These are phyloP conservation scores for Perognathus longimembris DNA, from an alignment of 2,113 vertebrate genomes.

Conservation along the genomic window DNA sequence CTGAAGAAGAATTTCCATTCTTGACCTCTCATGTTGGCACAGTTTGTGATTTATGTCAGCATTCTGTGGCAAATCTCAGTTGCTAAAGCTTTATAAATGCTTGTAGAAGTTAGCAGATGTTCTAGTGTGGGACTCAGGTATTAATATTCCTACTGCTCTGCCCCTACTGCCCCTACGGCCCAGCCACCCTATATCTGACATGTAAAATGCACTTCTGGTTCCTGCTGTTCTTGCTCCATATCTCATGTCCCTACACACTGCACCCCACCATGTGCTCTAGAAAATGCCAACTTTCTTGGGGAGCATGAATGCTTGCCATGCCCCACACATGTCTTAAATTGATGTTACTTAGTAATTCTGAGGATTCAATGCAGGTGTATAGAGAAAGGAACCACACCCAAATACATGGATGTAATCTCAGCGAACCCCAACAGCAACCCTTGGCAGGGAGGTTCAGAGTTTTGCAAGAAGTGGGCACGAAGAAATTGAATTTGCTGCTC, in stretches of 20 bases:
- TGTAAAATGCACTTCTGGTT: neutral
- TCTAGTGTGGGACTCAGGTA: neutral
- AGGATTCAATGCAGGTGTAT: neutral
- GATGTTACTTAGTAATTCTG: neutral
- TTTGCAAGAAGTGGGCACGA: neutral
- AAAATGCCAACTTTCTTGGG: neutral
- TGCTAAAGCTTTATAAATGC: fast-evolving
- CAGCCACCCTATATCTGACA: neutral
- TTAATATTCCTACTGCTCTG: neutral
- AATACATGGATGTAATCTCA: neutral
- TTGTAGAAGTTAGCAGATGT: fast-evolving
- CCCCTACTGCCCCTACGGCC: no score
- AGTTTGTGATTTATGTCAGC: neutral
- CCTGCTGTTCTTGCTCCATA: neutral
- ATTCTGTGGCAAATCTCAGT: neutral
- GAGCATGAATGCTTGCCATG: neutral
- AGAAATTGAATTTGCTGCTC: neutral
- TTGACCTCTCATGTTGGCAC: neutral
- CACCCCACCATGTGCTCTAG: neutral
- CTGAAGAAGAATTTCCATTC: neutral
- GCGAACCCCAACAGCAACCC: neutral
- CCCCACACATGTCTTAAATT: fast-evolving
- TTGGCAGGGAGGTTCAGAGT: neutral
- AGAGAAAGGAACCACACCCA: neutral
- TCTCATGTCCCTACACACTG: neutral